Evolutionary conservation across 2,113 vertebrate genomes (phyloP).

Genomic region (Trogon surrucura): DNA sequence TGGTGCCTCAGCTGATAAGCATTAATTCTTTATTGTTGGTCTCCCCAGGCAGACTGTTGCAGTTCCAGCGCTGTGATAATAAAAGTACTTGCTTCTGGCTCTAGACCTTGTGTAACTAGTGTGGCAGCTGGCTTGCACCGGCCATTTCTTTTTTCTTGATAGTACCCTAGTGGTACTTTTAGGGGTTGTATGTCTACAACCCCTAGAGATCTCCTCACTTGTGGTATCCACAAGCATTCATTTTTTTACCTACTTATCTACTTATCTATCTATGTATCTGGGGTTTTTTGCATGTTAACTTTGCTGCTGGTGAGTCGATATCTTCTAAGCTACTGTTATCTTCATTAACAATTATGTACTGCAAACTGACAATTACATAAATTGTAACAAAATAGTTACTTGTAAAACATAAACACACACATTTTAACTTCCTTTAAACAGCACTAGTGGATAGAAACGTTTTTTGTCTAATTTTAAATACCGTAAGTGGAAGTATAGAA

Average conservation of each 20-base stretch:
- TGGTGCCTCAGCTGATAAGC: not conserved
- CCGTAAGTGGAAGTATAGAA: not conserved
- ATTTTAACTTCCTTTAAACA: not conserved
- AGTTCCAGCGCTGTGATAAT: not conserved
- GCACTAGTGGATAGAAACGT: not conserved
- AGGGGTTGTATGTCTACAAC: not conserved
- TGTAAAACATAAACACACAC: not conserved
- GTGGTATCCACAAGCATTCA: not conserved
- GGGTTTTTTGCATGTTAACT: not conserved
- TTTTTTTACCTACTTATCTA: not conserved
- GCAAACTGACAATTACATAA: not conserved
- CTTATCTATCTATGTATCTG: not conserved
- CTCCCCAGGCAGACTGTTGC: not conserved
- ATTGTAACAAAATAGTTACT: not conserved
- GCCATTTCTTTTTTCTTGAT: not conserved
- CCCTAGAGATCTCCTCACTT: not conserved
- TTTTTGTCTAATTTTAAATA: not conserved
- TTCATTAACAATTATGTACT: not conserved
- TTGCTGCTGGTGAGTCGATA: not conserved
- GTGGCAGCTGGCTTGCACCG: not conserved
- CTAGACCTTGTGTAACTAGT: not conserved
- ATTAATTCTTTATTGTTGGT: not conserved
- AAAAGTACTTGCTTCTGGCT: not conserved
- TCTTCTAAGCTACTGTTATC: not conserved
- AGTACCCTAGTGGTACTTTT: not conserved